Percentiles rank a stretch among this genome's conserved stretches.
phyloP scores from a whole-genome alignment of 2,113 vertebrate genomes.

The Dunckerocampus dactyliophorus region DNA sequence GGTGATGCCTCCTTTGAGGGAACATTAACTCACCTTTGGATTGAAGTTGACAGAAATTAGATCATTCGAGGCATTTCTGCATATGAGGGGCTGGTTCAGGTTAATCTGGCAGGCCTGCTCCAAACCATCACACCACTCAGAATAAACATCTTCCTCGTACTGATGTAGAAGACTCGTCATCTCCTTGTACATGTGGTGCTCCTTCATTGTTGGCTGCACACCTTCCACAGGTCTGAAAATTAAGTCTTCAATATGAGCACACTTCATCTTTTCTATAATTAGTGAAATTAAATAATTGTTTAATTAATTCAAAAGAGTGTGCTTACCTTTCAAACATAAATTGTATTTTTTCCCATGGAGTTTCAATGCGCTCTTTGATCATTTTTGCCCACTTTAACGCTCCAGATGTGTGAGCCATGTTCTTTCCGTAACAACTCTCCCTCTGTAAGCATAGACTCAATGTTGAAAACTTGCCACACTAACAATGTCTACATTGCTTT shows the following conservation, averaged over 20 bases:
- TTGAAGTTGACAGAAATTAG: constrained; percentile 81
- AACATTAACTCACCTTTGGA: constrained; percentile 64
- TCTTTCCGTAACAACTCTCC: constrained; percentile 70
- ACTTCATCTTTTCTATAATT: not conserved
- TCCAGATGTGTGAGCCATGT: constrained; percentile 74
- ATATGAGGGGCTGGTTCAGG: constrained; percentile 76
- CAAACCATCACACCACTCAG: constrained; percentile 71
- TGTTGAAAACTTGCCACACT: not conserved
- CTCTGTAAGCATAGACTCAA: constrained; percentile 51
- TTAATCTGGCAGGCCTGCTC: constrained; percentile 74
- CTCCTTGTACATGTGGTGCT: constrained; percentile 70
- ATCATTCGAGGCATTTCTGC: constrained; percentile 53
- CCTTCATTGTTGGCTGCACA: constrained; percentile 55
- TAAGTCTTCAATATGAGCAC: not conserved
- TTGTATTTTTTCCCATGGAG: constrained; percentile 71
- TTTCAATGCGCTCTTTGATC: constrained; percentile 68
- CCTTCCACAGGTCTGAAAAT: constrained; percentile 57
- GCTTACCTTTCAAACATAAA: constrained; percentile 70
- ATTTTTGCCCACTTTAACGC: constrained; percentile 76
- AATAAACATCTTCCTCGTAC: constrained; percentile 69
- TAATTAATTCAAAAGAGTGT: not conserved
- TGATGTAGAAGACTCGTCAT: constrained; percentile 72
- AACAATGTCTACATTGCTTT: not conserved
- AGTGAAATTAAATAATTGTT: not conserved
- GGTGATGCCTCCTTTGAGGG: not conserved